Evolutionary conservation across 2,888 invertebrate species (phyloP).

Genomic region (Ctena decussata): DNA sequence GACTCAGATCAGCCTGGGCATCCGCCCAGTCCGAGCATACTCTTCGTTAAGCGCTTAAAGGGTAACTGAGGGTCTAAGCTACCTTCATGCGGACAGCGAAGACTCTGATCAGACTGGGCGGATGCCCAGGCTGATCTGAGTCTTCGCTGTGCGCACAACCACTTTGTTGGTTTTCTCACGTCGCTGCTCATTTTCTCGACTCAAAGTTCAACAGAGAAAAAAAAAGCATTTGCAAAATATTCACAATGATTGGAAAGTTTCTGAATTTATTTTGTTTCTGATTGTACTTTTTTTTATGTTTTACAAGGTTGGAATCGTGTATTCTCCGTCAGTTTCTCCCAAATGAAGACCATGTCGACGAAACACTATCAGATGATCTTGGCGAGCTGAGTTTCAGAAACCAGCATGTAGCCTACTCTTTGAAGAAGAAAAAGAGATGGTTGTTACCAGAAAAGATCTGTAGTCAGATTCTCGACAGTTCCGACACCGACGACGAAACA

Average conservation of each 20-base stretch:
- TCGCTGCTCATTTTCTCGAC: too few species aligned
- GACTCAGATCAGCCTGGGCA: too few species aligned
- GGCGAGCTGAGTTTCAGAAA: not conserved
- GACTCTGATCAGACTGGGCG: not conserved
- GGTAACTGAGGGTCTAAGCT: too few species aligned
- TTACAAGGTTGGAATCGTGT: not conserved
- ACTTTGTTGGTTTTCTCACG: too few species aligned
- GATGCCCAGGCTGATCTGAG: not conserved
- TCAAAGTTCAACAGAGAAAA: too few species aligned
- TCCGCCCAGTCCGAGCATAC: too few species aligned
- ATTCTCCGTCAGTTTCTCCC: not conserved
- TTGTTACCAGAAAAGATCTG: slow-evolving; percentile 67
- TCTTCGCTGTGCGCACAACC: not conserved
- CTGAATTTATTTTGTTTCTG: too few species aligned
- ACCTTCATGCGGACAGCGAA: not conserved
- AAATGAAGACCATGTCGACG: not conserved
- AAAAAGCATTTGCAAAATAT: too few species aligned
- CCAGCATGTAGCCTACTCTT: slow-evolving; percentile 68
- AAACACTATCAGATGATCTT: not conserved
- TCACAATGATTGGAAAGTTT: too few species aligned
- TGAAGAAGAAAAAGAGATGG: slow-evolving; percentile 79
- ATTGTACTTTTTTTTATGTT: not conserved
- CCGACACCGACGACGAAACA: slow-evolving; percentile 41
- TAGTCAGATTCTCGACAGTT: slow-evolving; percentile 42
- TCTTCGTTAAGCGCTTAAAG: too few species aligned